A percentile compares a stretch with the other conserved stretches of the same genome.
Evolutionary conservation across 2,888 invertebrate genomes (phyloP).

Genomic region (Tinea semifulvella): DNA sequence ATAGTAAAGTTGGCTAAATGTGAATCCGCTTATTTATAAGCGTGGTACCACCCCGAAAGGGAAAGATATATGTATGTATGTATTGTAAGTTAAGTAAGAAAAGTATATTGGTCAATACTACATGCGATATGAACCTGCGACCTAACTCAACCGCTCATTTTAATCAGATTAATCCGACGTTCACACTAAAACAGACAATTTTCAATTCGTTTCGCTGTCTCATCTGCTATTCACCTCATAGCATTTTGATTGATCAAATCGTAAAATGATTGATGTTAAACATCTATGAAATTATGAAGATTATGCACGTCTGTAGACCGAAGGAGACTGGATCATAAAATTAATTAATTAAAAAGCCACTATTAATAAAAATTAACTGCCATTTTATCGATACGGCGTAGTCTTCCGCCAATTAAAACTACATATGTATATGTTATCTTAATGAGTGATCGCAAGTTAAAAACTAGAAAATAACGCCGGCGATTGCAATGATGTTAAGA

Average conservation of each 20-base stretch:
- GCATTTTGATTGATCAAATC: not conserved
- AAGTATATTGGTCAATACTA: too few relatives aligned
- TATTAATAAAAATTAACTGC: constrained; percentile 30
- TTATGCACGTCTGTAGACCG: not conserved
- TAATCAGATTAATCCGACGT: too few relatives aligned
- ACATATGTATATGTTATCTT: constrained; percentile 21
- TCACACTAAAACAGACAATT: not conserved
- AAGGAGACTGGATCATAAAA: constrained; percentile 5
- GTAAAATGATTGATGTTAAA: not conserved
- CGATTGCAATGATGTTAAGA: not conserved
- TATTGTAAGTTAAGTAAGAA: too few relatives aligned
- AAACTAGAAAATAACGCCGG: constrained; percentile 17
- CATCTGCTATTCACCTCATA: too few relatives aligned
- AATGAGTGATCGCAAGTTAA: constrained; percentile 17
- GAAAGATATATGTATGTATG: too few relatives aligned
- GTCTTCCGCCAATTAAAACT: constrained; percentile 29
- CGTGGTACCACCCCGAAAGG: too few relatives aligned
- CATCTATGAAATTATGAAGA: not conserved
- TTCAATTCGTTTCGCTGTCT: not conserved
- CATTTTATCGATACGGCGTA: constrained; percentile 32
- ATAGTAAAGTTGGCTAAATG: too few relatives aligned
- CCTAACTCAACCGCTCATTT: too few relatives aligned
- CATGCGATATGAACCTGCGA: too few relatives aligned
- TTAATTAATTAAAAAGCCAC: constrained; percentile 32
- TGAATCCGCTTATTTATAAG: too few relatives aligned